These are phyloP conservation scores for Eupithecia dodoneata DNA, from an alignment of 2,888 invertebrate genomes.

Conservation along the genomic window DNA sequence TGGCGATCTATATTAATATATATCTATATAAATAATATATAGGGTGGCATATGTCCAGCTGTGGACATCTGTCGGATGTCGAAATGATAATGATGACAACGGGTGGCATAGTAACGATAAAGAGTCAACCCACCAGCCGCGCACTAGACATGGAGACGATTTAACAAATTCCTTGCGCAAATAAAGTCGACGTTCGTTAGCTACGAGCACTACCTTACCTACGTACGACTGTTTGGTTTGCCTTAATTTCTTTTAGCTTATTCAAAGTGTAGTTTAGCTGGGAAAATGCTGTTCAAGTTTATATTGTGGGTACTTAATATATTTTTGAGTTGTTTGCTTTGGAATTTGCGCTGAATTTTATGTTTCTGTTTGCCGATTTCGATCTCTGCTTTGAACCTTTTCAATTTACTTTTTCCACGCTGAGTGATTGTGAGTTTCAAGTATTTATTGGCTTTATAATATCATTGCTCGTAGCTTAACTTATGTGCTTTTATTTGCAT, in stretches of 20 bases:
- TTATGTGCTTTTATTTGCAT: neutral
- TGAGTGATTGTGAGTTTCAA: neutral
- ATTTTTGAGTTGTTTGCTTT: constrained; percentile 36
- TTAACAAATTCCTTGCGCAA: constrained; percentile 52
- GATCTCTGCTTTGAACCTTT: neutral
- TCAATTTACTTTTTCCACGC: neutral
- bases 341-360: constrained; percentile 38
- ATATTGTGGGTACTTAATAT: constrained; percentile 28
- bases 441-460: neutral
- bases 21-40: no score
- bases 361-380: neutral
- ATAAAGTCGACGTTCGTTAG: constrained; percentile 47
- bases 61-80: no score
- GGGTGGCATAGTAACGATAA: neutral
- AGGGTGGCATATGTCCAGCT: no score
- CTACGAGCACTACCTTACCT: constrained; percentile 28
- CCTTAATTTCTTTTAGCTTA: constrained; percentile 46
- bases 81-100: no score
- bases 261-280: constrained; percentile 36
- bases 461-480: neutral
- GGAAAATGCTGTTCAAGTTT: constrained; percentile 36
- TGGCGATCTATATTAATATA: no score
- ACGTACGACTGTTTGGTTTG: constrained; percentile 36
- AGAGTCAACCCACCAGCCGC: constrained; percentile 11
- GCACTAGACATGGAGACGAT: constrained; percentile 39